phyloP scores from a whole-genome alignment of 1,140 invertebrate species.

The Xylocopa sonorina region DNA sequence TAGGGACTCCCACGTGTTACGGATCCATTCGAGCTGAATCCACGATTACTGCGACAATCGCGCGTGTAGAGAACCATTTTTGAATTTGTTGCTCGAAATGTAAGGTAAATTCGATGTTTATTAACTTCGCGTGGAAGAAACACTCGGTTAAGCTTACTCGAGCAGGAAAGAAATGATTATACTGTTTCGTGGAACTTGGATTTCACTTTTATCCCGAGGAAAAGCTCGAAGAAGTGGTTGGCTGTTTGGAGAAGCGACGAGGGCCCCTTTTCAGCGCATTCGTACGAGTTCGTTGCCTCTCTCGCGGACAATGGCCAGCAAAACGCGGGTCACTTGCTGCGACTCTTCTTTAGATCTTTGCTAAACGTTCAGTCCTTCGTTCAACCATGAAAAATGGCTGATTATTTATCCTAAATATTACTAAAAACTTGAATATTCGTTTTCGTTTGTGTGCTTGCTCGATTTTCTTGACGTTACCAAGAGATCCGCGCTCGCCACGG shows the following conservation, averaged over 20 bases:
- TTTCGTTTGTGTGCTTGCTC: too few relatives aligned
- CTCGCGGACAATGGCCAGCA: background rate
- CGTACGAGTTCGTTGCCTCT: background rate
- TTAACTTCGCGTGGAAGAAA: background rate
- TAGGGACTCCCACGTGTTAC: background rate
- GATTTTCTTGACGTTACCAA: background rate
- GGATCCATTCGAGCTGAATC: too few relatives aligned
- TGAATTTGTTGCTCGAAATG: background rate
- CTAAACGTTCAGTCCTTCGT: background rate
- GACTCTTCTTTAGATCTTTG: too few relatives aligned
- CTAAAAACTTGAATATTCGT: background rate
- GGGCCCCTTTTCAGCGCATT: background rate
- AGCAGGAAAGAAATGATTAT: background rate
- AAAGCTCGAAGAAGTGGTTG: background rate
- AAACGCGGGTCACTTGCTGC: background rate
- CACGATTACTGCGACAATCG: too few relatives aligned
- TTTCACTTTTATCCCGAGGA: background rate
- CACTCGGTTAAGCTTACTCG: too few relatives aligned
- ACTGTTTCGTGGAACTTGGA: background rate
- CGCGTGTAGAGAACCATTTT: too few relatives aligned
- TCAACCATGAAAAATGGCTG: too few relatives aligned
- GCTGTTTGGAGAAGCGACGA: background rate
- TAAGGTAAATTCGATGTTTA: background rate
- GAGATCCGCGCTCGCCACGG: background rate
- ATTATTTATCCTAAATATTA: background rate